Percentiles rank a stretch among this genome's conserved stretches.
Conservation (phyloP, 2,888 invertebrate genomes). For the Epistrophella euchroma region DNA sequence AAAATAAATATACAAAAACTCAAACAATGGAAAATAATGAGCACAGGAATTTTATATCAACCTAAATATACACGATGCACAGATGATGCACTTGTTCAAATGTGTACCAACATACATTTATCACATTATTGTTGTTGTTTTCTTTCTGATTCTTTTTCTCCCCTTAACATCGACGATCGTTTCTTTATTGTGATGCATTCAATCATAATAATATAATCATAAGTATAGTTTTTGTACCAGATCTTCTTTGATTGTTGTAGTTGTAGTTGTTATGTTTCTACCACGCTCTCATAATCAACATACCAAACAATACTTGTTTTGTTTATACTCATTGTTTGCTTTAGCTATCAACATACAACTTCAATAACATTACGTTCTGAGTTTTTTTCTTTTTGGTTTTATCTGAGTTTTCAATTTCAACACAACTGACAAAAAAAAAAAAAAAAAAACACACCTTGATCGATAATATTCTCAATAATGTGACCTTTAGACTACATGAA, state of each 20-base stretch:
- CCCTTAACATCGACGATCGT: background rate
- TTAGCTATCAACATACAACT: constrained; percentile 13
- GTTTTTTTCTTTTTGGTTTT: background rate
- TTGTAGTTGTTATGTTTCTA: background rate
- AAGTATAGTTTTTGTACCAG: background rate
- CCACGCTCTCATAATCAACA: constrained; percentile 11
- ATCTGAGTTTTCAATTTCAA: background rate
- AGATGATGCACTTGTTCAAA: constrained; percentile 32
- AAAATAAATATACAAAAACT: background rate
- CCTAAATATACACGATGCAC: constrained; percentile 11
- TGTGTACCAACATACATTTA: constrained; percentile 18
- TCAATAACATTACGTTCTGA: background rate
- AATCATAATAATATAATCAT: constrained; percentile 19
- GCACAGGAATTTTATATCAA: constrained; percentile 16
- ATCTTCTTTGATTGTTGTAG: constrained; percentile 7
- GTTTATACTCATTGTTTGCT: constrained; percentile 17
- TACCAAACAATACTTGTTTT: constrained; percentile 14
- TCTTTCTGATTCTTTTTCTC: background rate
- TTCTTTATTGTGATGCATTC: constrained; percentile 6
- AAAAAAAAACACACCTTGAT: constrained; percentile 27
- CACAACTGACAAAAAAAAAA: background rate
- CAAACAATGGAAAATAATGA: constrained; percentile 14
- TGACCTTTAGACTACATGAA: constrained; percentile 3
- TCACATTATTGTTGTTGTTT: background rate
- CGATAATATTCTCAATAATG: constrained; percentile 9